Conservation (phyloP, 2,888 invertebrate genomes). For the Epistrophe eligans region DNA sequence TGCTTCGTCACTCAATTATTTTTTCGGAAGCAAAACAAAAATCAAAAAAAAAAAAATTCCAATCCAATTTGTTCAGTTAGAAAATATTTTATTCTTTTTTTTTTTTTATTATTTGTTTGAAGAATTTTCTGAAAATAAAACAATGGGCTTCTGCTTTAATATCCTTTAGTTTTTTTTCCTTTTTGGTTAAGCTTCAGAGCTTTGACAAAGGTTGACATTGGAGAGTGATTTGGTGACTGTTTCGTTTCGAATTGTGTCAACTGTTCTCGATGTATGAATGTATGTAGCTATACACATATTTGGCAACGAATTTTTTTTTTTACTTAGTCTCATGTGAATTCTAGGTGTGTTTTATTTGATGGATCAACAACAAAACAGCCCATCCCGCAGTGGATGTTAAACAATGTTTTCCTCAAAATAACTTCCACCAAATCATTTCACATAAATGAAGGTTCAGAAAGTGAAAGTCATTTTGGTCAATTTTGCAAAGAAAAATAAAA, state of each 20-base stretch:
- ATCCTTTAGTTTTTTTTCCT: not conserved
- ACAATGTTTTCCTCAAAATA: not conserved
- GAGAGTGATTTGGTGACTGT: slow-evolving; percentile 15
- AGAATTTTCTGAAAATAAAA: not conserved
- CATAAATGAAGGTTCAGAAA: slow-evolving; percentile 23
- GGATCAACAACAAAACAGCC: not conserved
- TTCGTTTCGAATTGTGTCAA: slow-evolving; percentile 8
- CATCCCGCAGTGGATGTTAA: not conserved
- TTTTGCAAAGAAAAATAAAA: slow-evolving; percentile 34
- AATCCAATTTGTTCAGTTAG: slow-evolving; percentile 38
- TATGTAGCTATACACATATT: not conserved
- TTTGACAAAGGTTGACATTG: slow-evolving; percentile 32
- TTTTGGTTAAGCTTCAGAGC: not conserved
- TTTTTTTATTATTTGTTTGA: not conserved
- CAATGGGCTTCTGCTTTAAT: not conserved
- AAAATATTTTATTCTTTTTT: slow-evolving; percentile 11
- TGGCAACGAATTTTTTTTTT: not conserved
- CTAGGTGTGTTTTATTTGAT: slow-evolving; percentile 12
- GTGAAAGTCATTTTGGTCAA: slow-evolving; percentile 67
- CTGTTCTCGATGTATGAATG: not conserved
- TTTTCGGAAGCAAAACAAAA: not conserved
- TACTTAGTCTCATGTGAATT: slow-evolving; percentile 6
- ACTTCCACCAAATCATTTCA: slow-evolving; percentile 14
- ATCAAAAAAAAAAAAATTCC: not conserved
- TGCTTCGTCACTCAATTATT: slow-evolving; percentile 66